phyloP scores from a whole-genome alignment of 1,140 invertebrate genomes.

The Trichomalopsis sarcophagae region DNA sequence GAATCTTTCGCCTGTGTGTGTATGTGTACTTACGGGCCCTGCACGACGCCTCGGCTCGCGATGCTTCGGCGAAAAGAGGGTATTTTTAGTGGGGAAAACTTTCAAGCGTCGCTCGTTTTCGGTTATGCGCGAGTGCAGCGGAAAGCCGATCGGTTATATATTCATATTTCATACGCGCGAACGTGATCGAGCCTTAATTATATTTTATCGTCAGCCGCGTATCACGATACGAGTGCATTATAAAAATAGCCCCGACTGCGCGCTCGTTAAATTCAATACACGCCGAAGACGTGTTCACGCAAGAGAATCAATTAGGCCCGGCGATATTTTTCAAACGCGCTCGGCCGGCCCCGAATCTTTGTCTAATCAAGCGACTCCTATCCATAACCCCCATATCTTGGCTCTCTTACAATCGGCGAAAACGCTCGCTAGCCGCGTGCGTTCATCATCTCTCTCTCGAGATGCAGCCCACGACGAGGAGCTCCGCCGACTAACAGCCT shows the following conservation, averaged over 20 bases:
- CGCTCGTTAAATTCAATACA: not conserved
- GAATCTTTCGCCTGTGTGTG: not conserved
- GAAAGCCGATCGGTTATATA: too few species aligned
- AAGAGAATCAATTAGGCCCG: not conserved
- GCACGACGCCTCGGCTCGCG: not conserved
- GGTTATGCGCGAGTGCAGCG: not conserved
- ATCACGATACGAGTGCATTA: not conserved
- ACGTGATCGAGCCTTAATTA: too few species aligned
- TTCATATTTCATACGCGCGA: too few species aligned
- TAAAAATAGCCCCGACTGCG: not conserved
- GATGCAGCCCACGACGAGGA: not conserved
- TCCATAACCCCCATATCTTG: not conserved
- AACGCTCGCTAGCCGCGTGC: not conserved
- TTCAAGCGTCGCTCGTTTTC: not conserved
- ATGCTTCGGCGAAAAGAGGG: not conserved
- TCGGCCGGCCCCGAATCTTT: not conserved
- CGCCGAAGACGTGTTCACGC: not conserved
- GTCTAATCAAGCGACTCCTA: not conserved
- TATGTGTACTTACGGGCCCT: not conserved
- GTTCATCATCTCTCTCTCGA: conserved; percentile 3
- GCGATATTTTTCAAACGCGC: not conserved
- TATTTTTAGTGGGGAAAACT: not conserved
- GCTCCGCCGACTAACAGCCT: not conserved
- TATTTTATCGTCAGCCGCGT: too few species aligned
- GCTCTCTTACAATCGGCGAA: not conserved